Percentiles rank a stretch among this genome's conserved stretches.
Evolutionary conservation across 1,140 invertebrate species (phyloP).

Genomic region (Brachionus manjavacas): DNA sequence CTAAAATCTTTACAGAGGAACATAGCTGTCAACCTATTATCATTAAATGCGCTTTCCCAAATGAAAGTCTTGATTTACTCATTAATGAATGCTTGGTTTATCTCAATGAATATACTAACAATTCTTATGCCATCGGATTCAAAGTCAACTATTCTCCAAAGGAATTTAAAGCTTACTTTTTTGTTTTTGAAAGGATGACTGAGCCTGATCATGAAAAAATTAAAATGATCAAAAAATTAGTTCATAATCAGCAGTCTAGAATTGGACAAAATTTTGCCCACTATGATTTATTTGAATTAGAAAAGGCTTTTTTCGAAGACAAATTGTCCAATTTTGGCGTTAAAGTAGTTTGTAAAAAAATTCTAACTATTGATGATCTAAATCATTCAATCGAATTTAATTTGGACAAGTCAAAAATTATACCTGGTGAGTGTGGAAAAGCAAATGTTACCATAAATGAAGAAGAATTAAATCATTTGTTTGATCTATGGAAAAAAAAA

Average conservation of each 20-base stretch:
- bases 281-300: not conserved
- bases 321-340: not conserved
- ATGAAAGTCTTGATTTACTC: not conserved
- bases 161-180: not conserved
- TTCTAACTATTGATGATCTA: not conserved
- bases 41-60: not conserved
- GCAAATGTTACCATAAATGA: not conserved
- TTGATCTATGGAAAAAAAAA: slow-evolving; percentile 1
- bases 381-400: not conserved
- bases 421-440: not conserved
- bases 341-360: not conserved
- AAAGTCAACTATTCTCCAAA: not conserved
- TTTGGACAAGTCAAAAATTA: not conserved
- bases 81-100: not conserved
- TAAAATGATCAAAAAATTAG: not conserved
- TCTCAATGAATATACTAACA: not conserved
- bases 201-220: not conserved
- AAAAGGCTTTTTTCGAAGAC: slow-evolving; percentile 4
- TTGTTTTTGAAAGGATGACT: not conserved
- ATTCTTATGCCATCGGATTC: not conserved
- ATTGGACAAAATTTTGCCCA: not conserved
- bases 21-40: not conserved
- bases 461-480: not conserved
- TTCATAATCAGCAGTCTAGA: not conserved
- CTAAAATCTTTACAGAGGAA: not conserved